These are phyloP conservation scores for Anthopleura sola DNA, from an alignment of 64 coral and sea anemone genomes.

Conservation along the genomic window DNA sequence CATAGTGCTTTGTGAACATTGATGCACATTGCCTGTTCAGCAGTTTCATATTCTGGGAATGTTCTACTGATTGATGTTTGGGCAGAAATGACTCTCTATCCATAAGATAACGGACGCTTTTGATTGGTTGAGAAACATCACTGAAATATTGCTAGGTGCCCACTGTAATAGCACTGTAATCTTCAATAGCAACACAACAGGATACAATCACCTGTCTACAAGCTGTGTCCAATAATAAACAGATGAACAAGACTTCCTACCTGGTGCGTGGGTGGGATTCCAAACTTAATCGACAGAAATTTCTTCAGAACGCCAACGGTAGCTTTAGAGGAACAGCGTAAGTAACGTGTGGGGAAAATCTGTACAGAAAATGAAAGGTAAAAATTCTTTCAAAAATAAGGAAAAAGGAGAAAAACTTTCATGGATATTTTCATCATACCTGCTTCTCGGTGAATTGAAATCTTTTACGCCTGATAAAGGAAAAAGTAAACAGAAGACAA, in stretches of 20 bases:
- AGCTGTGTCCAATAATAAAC: not conserved
- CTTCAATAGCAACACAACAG: too few species aligned
- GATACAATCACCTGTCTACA: not conserved
- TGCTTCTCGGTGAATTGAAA: slow-evolving; percentile 16
- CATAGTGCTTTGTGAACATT: too few species aligned
- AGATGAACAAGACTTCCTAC: slow-evolving; percentile 11
- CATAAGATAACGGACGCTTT: too few species aligned
- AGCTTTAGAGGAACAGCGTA: slow-evolving; percentile 45
- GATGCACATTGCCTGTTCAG: too few species aligned
- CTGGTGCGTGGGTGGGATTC: slow-evolving; percentile 43
- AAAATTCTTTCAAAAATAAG: not conserved
- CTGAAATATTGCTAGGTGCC: too few species aligned
- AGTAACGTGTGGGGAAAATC: slow-evolving; percentile 63
- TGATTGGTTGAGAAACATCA: too few species aligned
- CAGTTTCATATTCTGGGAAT: too few species aligned
- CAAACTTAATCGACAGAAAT: slow-evolving; percentile 61
- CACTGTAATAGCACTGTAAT: too few species aligned
- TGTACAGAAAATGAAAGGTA: slow-evolving; percentile 4
- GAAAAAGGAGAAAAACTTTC: not conserved
- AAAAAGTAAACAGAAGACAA: too few species aligned
- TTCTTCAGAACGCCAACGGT: slow-evolving; percentile 66
- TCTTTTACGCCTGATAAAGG: slow-evolving; percentile 28
- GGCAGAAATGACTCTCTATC: too few species aligned
- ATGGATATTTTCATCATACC: not conserved
- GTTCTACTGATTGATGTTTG: too few species aligned